Evolutionary conservation across 1,140 invertebrate genomes (phyloP), one percentile per base, ranked within the genome.

Genomic region (Pseudomyrmex dendroicus): DNA sequence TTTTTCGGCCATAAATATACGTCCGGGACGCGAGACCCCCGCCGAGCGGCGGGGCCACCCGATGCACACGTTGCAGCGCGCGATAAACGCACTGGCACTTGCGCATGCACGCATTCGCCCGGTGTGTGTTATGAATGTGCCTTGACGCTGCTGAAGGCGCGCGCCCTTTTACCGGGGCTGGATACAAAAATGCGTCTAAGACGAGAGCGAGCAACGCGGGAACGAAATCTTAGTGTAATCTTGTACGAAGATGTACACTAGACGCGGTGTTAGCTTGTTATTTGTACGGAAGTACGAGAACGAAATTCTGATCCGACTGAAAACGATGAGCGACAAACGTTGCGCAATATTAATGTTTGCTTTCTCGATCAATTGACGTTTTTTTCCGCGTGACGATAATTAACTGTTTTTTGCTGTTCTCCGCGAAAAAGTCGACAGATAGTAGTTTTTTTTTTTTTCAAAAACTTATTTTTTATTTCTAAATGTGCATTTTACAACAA

Each of bases 1-100:
- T 92, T 93, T 93, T 92, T 88, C 87, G 83, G 86, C 84, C 91
- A 91, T 93, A 93, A 93, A 93, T 93, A 92, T 68, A 92, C 91
- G 85, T 90, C 87, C 84, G 83, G 82, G 88, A 88, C 84, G 83
- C 83, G 87, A 84, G 88, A 93, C 92, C 92, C 92, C 92, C 88
- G 92, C 85, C 87, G 92, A 76, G 91, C 88, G 90, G 86, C 35
- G 35, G 73, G 87, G 87, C 90, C 86, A 91, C 90, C 84, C 90
- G 87, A 89, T 85, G 84, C 90, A 87, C 87, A 87, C 87, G 88
- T 88, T 84, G 83, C 85, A 83, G 73, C 87, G 73, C 87, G 84
- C 86, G 89, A 90, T 91, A 89, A 91, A 90, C 86, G 82, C 85
- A 70, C 77, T 66, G 85, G 83, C 66, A 35, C 54, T 90, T 77